Evolutionary conservation across 2,888 invertebrate genomes (phyloP).

Genomic region (Apeira syringaria): DNA sequence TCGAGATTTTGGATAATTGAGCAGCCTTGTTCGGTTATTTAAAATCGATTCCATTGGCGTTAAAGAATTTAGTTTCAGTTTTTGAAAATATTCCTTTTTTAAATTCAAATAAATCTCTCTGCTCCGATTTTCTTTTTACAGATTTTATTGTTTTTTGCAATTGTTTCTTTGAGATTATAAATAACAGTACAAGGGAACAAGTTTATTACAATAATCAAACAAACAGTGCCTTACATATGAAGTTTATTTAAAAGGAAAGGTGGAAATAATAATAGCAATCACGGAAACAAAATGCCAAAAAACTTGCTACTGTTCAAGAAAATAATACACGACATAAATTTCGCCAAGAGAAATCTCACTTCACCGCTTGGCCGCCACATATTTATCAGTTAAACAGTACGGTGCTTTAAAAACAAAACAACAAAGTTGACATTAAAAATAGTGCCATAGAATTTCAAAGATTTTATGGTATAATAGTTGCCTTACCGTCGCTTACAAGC

Average conservation of each 20-base stretch:
- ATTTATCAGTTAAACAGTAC: slow-evolving; percentile 68
- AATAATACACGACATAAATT: slow-evolving; percentile 76
- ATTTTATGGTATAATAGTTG: slow-evolving; percentile 61
- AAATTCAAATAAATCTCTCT: slow-evolving; percentile 60
- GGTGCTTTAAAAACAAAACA: slow-evolving; percentile 51
- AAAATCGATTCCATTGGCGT: slow-evolving; percentile 57
- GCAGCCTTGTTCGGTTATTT: slow-evolving; percentile 56
- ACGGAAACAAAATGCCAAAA: slow-evolving; percentile 82
- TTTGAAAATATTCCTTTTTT: slow-evolving; percentile 25
- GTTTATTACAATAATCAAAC: slow-evolving; percentile 44
- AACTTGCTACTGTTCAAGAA: slow-evolving; percentile 77
- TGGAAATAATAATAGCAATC: slow-evolving; percentile 51
- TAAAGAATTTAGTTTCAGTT: slow-evolving; percentile 25
- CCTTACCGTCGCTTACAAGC: slow-evolving; percentile 71
- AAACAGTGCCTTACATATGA: slow-evolving; percentile 76
- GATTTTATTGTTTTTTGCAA: slow-evolving; percentile 54
- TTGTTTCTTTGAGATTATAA: slow-evolving; percentile 41
- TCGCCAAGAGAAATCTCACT: slow-evolving; percentile 76
- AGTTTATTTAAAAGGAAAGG: slow-evolving; percentile 60
- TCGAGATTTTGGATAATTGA: slow-evolving; percentile 70
- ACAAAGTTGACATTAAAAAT: slow-evolving; percentile 59
- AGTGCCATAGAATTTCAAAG: slow-evolving; percentile 68
- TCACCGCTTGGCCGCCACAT: slow-evolving; percentile 70
- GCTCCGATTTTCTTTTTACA: slow-evolving; percentile 73
- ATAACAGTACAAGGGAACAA: slow-evolving; percentile 63